Evolutionary conservation across 2,888 invertebrate species (phyloP), one percentile per base, ranked within the genome.

Genomic region (Hemicrepidius hirtus): DNA sequence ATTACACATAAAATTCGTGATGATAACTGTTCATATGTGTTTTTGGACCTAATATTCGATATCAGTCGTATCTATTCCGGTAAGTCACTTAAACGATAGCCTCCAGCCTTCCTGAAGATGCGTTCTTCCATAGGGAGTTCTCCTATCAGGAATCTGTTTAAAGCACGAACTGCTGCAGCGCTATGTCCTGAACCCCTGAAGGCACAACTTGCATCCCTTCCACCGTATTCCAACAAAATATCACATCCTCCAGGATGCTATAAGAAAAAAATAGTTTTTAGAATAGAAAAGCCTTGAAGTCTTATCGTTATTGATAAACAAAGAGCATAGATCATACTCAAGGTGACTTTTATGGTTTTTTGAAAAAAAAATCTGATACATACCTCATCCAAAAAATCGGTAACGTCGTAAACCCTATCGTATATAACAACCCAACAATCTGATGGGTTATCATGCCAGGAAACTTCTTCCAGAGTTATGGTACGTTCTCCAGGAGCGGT

Each of bases 371-470:
- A 24, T 24, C 24, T 46, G n/a, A n/a, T n/a, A 67, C 57, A 87
- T 85, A 93, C 93, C 89, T 91, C 90, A 76, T 90, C 87, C 46
- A 96, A 84, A 84, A 96, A 95, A 40, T 89, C 88, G 0, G 95
- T 93, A 63, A 95, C 90, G 82, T 96, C 93, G 84, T 95, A 96
- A 10, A 97, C 94, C 69, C 93, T 91, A 87, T 97, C 96, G 84
- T 94, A 94, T 55, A 97, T 91, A n/a, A 95, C 91, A 62, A 96
- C 88, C 96, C 96, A 96, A 85, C 96, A 96, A 83, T 95, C 94
- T 12, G 89, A 85, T 5, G 86, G 85, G 16, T 89, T 88, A 82
- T 95, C 95, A 82, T 96, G 96, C 82, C 90, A 89, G 4, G 93
- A 88, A 3, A 96, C 93, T 86, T 96, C 93, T 60, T 92, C 90